A percentile compares a stretch with the other conserved stretches of the same genome.
These are phyloP conservation scores for Hydrochoerus hydrochaeris DNA, from an alignment of 2,113 vertebrate species.

Conservation along the genomic window DNA sequence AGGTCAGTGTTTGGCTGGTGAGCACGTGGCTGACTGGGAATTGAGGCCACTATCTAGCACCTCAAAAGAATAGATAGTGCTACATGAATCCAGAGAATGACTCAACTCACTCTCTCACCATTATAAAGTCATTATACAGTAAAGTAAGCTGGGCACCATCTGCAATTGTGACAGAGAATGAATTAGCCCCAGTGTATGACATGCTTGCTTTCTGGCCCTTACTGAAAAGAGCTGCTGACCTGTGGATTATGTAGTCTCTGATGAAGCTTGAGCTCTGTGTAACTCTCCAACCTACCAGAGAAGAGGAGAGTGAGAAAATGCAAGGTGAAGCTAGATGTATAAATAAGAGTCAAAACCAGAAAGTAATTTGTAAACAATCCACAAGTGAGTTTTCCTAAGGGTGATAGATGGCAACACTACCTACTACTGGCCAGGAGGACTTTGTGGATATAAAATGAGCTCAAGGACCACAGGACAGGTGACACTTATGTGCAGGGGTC, in stretches of 20 bases:
- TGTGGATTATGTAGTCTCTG: not conserved
- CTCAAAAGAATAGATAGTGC: not conserved
- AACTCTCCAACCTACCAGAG: not conserved
- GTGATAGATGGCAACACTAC: not conserved
- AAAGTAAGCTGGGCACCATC: not conserved
- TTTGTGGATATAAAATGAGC: not conserved
- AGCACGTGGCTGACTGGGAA: not conserved
- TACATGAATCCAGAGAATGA: not conserved
- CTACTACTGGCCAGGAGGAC: slow-evolving; percentile 39
- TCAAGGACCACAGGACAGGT: not conserved
- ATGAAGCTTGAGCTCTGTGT: not conserved
- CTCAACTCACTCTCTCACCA: not conserved
- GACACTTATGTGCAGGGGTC: not conserved
- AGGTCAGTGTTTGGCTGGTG: not conserved
- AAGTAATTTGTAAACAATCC: not conserved
- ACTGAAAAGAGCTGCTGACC: not conserved
- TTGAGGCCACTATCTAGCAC: not conserved
- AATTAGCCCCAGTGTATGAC: not conserved
- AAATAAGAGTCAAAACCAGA: not conserved
- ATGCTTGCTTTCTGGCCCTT: not conserved
- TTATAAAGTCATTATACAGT: not conserved
- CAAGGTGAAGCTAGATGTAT: not conserved
- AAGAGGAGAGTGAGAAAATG: not conserved
- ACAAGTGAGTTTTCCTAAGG: not conserved
- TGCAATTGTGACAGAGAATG: not conserved